Conservation (phyloP, 2,888 invertebrate genomes). For the Agrilus mali region DNA sequence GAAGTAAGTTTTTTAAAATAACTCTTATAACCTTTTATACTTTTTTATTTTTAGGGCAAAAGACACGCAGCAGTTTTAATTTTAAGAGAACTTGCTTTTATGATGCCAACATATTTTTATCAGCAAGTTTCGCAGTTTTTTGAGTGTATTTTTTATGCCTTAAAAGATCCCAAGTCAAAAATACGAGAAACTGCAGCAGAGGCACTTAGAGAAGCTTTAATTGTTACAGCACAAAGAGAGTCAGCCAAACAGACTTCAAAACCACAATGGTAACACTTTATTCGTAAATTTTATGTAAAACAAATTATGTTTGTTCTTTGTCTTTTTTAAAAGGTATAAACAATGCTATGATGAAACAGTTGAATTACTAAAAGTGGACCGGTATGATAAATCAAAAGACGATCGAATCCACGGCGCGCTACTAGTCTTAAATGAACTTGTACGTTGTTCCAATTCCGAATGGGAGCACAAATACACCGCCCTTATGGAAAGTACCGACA, state of each 20-base stretch:
- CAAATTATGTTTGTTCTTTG: no score
- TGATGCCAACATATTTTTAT: conserved; percentile 95
- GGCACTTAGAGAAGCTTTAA: conserved; percentile 86
- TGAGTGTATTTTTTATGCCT: conserved; percentile 82
- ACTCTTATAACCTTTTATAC: conserved; percentile 1
- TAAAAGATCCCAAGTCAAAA: conserved; percentile 80
- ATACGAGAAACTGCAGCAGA: conserved; percentile 89
- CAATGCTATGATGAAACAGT: conserved; percentile 87
- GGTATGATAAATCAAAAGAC: conserved; percentile 67
- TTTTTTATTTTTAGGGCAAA: conserved; percentile 44
- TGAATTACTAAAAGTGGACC: conserved; percentile 60
- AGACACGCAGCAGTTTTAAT: conserved; percentile 87
- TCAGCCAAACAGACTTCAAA: conserved; percentile 84
- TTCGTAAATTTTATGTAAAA: background rate
- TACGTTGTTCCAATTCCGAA: conserved; percentile 77
- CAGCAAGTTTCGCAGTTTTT: conserved; percentile 89
- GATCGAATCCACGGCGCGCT: conserved; percentile 89
- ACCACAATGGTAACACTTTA: conserved; percentile 59
- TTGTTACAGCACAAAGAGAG: conserved; percentile 92
- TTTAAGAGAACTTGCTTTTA: conserved; percentile 83
- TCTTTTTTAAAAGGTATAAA: conserved; percentile 45
- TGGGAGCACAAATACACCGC: conserved; percentile 73
- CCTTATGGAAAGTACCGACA: conserved; percentile 42
- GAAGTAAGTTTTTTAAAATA: conserved; percentile 40
- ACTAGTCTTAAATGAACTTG: conserved; percentile 83